Evolutionary conservation across 2,113 vertebrate species (phyloP), one percentile per base, ranked within the genome.

Genomic region (Speoplatyrhinus poulsoni): DNA sequence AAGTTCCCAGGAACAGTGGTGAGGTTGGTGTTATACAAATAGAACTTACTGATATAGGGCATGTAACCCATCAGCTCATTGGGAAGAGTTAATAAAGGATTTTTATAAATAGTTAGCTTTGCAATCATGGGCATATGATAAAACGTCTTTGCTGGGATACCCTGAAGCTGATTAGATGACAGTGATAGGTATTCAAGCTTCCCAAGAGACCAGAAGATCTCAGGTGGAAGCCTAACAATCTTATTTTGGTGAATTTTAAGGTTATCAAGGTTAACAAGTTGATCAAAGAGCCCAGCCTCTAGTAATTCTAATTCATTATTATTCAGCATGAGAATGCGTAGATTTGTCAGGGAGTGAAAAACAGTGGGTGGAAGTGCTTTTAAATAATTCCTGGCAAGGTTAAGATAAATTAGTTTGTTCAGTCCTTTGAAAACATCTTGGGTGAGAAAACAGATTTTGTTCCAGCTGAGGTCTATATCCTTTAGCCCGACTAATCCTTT

Each of bases 31-130:
- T 48, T 0, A 76, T 90, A 94, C 49, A 98, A 78, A 88, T 93
- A 92, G 19, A 98, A 87, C 16, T 90, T 90, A 53, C 6, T 71
- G 15, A 98, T 92, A 13, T 86, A 76, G 1, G 85, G 91, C 94
- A 94, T 93, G 80, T 92, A 83, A 33, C 96, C 95, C 84, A 98
- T 96, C n/a, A 96, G 60, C 32, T 94, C 75, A 13, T 86, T 82
- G 0, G 95, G 96, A 33, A 98, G 89, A 59, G 75, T 86, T 33
- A 86, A 55, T 8, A 97, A 79, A 0, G 95, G 95, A 77, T 98
- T 98, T 0, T 90, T 87, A 68, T 88, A 95, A 50, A 97, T 75
- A 1, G 92, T 95, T 69, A 98, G 79, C 65, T 84, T 83, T 9
- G 46, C 89, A 56, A 97, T 57, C 46, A 85, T 82, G 9, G 78